These are phyloP conservation scores for Baccha elongata DNA, from an alignment of 2,888 invertebrate species.

Conservation along the genomic window DNA sequence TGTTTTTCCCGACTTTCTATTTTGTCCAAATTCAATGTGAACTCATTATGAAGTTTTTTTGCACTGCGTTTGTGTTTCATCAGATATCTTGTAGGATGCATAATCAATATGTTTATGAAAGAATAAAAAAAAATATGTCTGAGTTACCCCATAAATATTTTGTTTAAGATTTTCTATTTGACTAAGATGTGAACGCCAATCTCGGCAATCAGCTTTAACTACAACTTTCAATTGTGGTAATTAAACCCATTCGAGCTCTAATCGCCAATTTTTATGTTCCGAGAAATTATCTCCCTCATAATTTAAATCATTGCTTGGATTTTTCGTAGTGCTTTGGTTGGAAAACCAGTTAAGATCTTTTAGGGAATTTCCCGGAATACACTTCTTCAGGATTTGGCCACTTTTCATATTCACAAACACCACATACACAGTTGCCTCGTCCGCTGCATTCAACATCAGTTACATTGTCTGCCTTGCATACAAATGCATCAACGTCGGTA, in stretches of 20 bases:
- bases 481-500: too few species aligned
- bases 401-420: constrained; percentile 88
- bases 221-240: constrained; percentile 92
- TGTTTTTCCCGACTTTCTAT: too few species aligned
- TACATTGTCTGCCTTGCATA: too few species aligned
- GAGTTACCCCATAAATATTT: constrained; percentile 83
- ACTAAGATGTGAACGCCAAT: constrained; percentile 96
- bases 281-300: too few species aligned
- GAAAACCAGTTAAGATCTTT: too few species aligned
- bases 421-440: constrained; percentile 91
- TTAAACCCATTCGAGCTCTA: constrained; percentile 97
- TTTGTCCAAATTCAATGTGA: too few species aligned
- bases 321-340: too few species aligned
- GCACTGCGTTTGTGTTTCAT: constrained; percentile 86
- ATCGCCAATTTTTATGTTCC: constrained; percentile 84
- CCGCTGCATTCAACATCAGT: too few species aligned
- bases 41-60: constrained; percentile 91
- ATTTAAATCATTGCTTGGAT: too few species aligned
- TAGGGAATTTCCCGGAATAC: too few species aligned
- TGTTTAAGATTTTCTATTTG: constrained; percentile 93
- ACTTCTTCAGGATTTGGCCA: too few species aligned
- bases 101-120: too few species aligned
- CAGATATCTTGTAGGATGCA: constrained; percentile 77
- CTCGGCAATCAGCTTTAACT: constrained; percentile 88
- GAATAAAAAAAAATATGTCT: neutral